A percentile compares a stretch with the other conserved stretches of the same genome.
phyloP scores from a whole-genome alignment of 2,888 invertebrate genomes.

The Ectemnius lituratus region DNA sequence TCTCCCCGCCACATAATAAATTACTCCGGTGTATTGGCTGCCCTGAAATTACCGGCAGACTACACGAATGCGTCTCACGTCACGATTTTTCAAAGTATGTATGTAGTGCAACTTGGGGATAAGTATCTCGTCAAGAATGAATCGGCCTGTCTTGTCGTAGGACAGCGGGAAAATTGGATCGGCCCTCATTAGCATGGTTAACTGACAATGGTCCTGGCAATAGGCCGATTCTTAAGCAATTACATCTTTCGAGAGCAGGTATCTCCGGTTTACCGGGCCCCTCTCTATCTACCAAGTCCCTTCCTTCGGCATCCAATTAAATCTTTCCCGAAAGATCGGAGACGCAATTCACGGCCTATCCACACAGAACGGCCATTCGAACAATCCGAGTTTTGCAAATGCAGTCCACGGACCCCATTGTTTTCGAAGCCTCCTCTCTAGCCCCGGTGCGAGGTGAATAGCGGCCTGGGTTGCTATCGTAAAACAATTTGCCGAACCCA shows the following conservation, averaged over 20 bases:
- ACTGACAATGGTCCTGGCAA: no score
- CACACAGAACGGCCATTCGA: neutral
- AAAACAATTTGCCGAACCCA: conserved; percentile 66
- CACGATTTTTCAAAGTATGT: neutral
- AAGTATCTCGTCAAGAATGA: no score
- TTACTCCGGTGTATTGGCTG: conserved; percentile 65
- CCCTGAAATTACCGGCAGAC: conserved; percentile 65
- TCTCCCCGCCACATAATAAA: conserved; percentile 68
- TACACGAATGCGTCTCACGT: conserved; percentile 11
- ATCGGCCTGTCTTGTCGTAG: no score
- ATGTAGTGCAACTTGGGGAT: no score
- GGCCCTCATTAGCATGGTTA: no score
- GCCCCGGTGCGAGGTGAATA: conserved; percentile 8
- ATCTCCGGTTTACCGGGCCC: no score
- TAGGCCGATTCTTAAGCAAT: no score
- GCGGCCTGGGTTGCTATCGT: conserved; percentile 43
- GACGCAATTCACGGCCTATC: no score
- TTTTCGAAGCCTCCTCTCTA: conserved; percentile 1
- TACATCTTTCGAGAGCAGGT: no score
- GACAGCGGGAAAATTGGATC: no score
- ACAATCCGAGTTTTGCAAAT: neutral
- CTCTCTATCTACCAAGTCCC: no score
- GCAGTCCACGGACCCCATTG: neutral
- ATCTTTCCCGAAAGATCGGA: no score
- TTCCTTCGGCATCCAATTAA: neutral